Evolutionary conservation across 2,888 invertebrate species (phyloP).

Genomic region (Adelognathus sp.): DNA sequence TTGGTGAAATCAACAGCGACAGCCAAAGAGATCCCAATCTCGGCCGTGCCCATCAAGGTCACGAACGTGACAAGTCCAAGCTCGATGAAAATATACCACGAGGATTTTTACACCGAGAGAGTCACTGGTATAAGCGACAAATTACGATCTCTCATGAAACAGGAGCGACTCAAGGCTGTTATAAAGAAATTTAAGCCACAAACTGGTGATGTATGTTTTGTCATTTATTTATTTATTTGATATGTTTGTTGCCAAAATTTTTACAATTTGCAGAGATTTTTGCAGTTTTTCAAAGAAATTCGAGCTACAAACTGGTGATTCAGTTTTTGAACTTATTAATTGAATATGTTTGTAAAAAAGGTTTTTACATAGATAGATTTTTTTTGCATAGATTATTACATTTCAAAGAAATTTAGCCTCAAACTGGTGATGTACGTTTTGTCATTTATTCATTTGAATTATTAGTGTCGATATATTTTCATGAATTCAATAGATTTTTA

Average conservation of each 20-base stretch:
- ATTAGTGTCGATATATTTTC: too few relatives aligned
- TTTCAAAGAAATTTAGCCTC: too few relatives aligned
- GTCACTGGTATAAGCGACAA: constrained; percentile 55
- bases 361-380: too few relatives aligned
- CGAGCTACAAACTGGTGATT: too few relatives aligned
- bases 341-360: too few relatives aligned
- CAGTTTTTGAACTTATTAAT: too few relatives aligned
- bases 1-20: background rate
- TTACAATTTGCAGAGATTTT: too few relatives aligned
- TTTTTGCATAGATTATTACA: too few relatives aligned
- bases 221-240: too few relatives aligned
- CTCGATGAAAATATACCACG: constrained; percentile 65
- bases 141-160: constrained; percentile 45
- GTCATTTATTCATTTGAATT: too few relatives aligned
- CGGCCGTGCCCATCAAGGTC: constrained; percentile 66
- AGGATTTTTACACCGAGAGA: constrained; percentile 35
- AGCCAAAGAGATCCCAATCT: constrained; percentile 50
- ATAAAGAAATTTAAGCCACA: constrained; percentile 9
- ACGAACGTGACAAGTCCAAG: constrained; percentile 72
- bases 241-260: too few relatives aligned
- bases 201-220: constrained; percentile 64
- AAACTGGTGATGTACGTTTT: constrained; percentile 64
- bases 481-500: too few relatives aligned
- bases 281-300: background rate
- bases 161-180: background rate